Evolutionary conservation across 2,113 vertebrate species (phyloP).

Genomic region (Furnarius figulus): DNA sequence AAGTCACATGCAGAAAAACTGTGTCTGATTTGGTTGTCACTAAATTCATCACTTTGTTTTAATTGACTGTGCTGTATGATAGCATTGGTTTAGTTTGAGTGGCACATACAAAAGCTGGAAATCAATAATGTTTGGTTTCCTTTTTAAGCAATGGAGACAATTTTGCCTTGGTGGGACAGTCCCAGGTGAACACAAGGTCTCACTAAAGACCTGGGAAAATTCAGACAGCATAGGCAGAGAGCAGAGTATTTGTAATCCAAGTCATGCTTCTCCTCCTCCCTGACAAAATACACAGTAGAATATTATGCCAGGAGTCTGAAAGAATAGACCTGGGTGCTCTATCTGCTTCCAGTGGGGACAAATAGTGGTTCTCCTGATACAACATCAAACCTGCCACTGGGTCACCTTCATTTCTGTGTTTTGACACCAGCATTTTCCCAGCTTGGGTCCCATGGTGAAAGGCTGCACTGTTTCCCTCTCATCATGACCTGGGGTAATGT

Average conservation of each 20-base stretch:
- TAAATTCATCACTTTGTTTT: neutral
- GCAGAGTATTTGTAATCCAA: neutral
- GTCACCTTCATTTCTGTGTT: neutral
- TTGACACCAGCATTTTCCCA: neutral
- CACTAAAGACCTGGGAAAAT: neutral
- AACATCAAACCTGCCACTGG: neutral
- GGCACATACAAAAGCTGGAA: neutral
- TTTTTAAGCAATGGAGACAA: neutral
- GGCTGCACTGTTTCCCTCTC: neutral
- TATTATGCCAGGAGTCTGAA: neutral
- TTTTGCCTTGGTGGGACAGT: neutral
- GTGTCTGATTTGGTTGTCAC: neutral
- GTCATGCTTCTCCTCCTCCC: neutral
- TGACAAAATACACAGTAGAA: neutral
- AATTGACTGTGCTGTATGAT: neutral
- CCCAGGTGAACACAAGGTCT: neutral
- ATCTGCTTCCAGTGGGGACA: neutral
- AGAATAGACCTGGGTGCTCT: neutral
- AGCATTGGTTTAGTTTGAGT: neutral
- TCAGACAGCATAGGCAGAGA: neutral
- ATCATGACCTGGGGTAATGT: neutral
- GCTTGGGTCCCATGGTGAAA: neutral
- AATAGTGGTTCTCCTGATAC: neutral
- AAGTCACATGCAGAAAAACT: neutral
- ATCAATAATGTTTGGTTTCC: neutral